Evolutionary conservation across 2,113 vertebrate species (phyloP), one percentile per base, ranked within the genome.

Genomic region (Euleptes europaea): DNA sequence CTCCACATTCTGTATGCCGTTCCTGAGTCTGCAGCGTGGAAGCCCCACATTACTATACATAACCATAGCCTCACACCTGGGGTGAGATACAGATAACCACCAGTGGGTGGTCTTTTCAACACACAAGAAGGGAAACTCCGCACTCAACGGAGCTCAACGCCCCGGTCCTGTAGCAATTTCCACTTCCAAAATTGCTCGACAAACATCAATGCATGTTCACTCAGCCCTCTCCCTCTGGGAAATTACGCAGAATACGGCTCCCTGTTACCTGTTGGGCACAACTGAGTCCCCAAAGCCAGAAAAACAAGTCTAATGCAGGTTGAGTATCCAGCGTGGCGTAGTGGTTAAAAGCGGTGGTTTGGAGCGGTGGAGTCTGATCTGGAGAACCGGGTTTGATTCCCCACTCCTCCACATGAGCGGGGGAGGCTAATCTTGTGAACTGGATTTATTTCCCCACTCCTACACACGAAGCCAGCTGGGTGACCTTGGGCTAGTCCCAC

Each of bases 131-230:
- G 67, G 28, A n/a, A 40, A 71, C n/a, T 70, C 83, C 38, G 81
- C 1, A 35, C 44, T 83, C 47, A 33, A 83, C 88, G 83, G 88
- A 86, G 90, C 86, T 42, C 81, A 77, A 90, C 78, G 92, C 79
- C 35, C 31, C 42, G 40, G n/a, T 88, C 84, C 76, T 66, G 69
- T 5, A 73, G 87, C 78, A 87, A 83, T 89, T 92, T 31, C 0
- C 78, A 72, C 40, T 71, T 85, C 85, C n/a, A 31, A 40, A 82
- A 82, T 69, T 28, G 31, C 73, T 91, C 85, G 75, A 74, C 69
- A 78, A 63, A 33, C 35, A 42, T 42, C 84, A 40, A 87, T 21
- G 74, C 87, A 83, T 86, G 89, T 85, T 70, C 83, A 85, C 88
- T 31, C 38, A 40, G 82, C 82, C 86, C 28, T 83, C 81, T 80